A percentile compares a stretch with the other conserved stretches of the same genome.
Evolutionary conservation across 2,888 invertebrate species (phyloP).

Genomic region (Endomychus coccineus): DNA sequence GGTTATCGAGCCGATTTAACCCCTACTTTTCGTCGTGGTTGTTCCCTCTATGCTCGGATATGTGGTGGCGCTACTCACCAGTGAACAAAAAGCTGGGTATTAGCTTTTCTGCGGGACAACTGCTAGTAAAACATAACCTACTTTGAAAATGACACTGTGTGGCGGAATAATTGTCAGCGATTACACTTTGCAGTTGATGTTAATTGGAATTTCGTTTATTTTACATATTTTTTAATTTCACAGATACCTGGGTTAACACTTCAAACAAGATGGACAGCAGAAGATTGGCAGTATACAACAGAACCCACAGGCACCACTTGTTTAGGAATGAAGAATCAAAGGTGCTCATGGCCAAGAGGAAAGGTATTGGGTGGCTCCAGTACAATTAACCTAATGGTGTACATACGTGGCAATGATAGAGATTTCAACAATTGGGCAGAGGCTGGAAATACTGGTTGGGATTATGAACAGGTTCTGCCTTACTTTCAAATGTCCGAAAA

Average conservation of each 20-base stretch:
- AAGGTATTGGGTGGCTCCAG: slow-evolving; percentile 61
- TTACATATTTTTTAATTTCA: too few species aligned
- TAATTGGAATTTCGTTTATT: too few species aligned
- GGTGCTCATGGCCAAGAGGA: slow-evolving; percentile 51
- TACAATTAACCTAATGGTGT: slow-evolving; percentile 57
- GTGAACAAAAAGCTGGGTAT: too few species aligned
- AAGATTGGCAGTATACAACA: slow-evolving; percentile 43
- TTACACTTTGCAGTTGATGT: too few species aligned
- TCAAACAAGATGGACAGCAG: slow-evolving; percentile 24
- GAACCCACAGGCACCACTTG: slow-evolving; percentile 44
- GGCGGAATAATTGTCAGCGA: too few species aligned
- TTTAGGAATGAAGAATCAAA: slow-evolving; percentile 32
- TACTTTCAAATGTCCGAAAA: slow-evolving; percentile 43
- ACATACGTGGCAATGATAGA: slow-evolving; percentile 54
- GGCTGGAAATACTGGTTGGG: slow-evolving; percentile 57
- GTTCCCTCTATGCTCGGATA: too few species aligned
- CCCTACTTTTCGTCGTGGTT: too few species aligned
- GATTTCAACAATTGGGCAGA: slow-evolving; percentile 60
- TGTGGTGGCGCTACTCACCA: too few species aligned
- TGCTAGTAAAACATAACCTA: too few species aligned
- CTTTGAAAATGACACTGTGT: too few species aligned
- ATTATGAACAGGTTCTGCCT: slow-evolving; percentile 43
- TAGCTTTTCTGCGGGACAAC: too few species aligned
- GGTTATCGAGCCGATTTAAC: too few species aligned
- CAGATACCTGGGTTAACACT: slow-evolving; percentile 41